Conservation (phyloP, 2,113 vertebrate genomes). For the Aldabrachelys gigantea region DNA sequence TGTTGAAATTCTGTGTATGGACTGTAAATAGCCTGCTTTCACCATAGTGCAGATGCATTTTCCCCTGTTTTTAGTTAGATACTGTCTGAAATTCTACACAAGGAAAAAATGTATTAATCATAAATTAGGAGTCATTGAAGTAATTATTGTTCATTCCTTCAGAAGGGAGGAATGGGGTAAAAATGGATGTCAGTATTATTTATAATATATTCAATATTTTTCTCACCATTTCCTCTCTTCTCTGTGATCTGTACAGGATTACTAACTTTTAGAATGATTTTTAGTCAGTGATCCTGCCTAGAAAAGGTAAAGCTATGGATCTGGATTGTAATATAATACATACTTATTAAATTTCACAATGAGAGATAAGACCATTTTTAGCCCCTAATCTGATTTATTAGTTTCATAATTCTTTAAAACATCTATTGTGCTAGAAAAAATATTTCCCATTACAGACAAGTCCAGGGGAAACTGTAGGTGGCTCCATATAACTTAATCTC, state of each 20-base stretch:
- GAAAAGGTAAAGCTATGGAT: neutral
- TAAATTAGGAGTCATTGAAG: conserved; percentile 1
- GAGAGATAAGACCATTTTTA: neutral
- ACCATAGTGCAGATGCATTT: conserved; percentile 14
- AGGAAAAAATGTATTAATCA: neutral
- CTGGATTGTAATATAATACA: neutral
- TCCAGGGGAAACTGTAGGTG: neutral
- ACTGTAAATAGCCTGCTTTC: conserved; percentile 48
- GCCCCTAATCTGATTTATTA: neutral
- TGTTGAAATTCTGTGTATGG: conserved; percentile 44
- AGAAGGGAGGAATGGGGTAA: conserved; percentile 11
- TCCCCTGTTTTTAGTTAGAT: conserved; percentile 27
- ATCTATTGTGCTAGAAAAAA: neutral
- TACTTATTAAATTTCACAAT: neutral
- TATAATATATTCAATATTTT: conserved; percentile 1
- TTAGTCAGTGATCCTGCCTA: neutral
- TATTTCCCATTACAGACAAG: neutral
- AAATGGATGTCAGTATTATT: neutral
- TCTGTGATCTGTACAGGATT: neutral
- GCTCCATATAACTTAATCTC: neutral
- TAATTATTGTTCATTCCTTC: neutral
- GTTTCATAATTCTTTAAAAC: neutral
- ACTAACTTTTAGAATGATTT: neutral
- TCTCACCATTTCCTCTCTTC: neutral
- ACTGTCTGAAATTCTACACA: neutral